Base-by-base conservation (phyloP, 2,797 vertebrate genomes). In the Vultur gryphus region DNA sequence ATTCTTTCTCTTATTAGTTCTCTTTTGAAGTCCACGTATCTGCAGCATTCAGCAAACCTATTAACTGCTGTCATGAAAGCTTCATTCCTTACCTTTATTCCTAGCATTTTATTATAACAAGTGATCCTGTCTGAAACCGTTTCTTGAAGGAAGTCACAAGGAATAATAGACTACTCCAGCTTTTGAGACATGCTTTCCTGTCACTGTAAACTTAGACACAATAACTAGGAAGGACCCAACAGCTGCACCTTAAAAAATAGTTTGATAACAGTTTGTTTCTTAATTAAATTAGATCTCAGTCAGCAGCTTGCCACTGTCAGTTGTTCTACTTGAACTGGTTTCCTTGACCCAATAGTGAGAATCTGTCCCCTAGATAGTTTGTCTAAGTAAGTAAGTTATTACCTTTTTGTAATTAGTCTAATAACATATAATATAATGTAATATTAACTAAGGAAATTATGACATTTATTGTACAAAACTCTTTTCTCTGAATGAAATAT, bases 1-100 rank as follows among this genome's bases (percentile, higher is more conserved):
- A 26, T 52, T 90, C 81, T 92, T 90, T 85, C 88, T 80, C 70
- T 85, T 90, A 44, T 69, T 92, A 89, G 15, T 54, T 95, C 44
- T 85, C 57, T 82, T 93, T 84, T 94, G 77, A 93, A 93, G 71
- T 72, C 71, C 35, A 64, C 8, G 15, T 90, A 84, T 64, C 52
- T 82, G 66, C 81, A 80, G 59, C 29, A 57, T 77, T 94, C 78
- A 77, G 77, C 64, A 90, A 82, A 73, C 52, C 37, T 90, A 66
- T 76, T 85, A 83, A 49, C 26, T 58, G n/a, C 83, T 95, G 85
- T 75, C 72, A 61, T 37, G 72, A 84, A 89, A 78, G 43, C 75
- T 92, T 70, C 81, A 54, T 90, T 87, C 73, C 94, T 80, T 94
- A 33, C 70, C 46, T 85, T 89, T 89, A 58, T 81, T 84, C 46